Evolutionary conservation across 92 coral and sea anemone genomes (phyloP).

Genomic region (Desmophyllum pertusum): DNA sequence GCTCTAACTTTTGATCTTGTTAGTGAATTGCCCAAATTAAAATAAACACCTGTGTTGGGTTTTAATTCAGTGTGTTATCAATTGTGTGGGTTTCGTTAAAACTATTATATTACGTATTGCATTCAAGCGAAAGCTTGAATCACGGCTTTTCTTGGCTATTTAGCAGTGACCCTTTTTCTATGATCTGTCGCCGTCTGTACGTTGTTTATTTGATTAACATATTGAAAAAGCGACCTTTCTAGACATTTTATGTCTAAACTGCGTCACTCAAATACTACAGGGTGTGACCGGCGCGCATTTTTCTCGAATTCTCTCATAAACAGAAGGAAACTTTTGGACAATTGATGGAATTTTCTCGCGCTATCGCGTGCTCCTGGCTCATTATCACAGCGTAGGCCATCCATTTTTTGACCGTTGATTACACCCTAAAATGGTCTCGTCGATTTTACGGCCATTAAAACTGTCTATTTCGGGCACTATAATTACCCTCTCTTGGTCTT

Average conservation of each 20-base stretch:
- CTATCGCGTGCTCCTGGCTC: slow-evolving; percentile 33
- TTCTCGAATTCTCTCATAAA: not conserved
- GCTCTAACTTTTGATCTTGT: not conserved
- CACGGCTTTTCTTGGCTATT: no score
- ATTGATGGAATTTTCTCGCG: slow-evolving; percentile 34
- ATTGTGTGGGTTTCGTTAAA: not conserved
- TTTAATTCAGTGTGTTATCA: not conserved
- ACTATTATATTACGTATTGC: no score
- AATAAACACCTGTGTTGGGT: not conserved
- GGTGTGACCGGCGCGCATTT: not conserved
- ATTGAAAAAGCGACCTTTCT: not conserved
- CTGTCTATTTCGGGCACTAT: slow-evolving; percentile 43
- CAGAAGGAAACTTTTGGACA: not conserved
- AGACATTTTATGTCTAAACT: not conserved
- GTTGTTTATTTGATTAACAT: not conserved
- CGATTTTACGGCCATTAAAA: slow-evolving; percentile 48
- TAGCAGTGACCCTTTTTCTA: not conserved
- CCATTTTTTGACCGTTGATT: slow-evolving; percentile 15
- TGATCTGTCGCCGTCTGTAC: not conserved
- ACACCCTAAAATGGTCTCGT: slow-evolving; percentile 22
- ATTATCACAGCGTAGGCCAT: not conserved
- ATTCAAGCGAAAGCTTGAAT: no score
- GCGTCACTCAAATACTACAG: not conserved
- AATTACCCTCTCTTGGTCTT: slow-evolving; percentile 40
- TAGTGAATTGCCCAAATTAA: not conserved